phyloP scores from a whole-genome alignment of 2,797 vertebrate genomes.

The Enoplosus armatus region DNA sequence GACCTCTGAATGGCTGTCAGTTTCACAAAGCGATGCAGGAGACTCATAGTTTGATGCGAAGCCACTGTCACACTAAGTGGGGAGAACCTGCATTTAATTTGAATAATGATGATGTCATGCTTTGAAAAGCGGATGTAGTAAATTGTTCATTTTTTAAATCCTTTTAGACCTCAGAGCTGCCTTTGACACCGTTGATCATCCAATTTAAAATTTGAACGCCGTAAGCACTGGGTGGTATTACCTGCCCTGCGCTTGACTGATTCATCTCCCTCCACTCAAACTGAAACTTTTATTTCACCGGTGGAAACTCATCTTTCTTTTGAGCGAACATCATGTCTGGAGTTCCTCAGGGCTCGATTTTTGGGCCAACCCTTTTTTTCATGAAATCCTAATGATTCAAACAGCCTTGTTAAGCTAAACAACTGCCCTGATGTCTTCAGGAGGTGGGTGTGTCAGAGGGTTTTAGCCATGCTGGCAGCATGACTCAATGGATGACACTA shows the following conservation, averaged over 20 bases:
- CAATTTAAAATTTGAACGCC: constrained; percentile 68
- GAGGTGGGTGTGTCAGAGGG: background rate
- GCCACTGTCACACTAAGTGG: constrained; percentile 45
- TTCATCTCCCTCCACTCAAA: constrained; percentile 44
- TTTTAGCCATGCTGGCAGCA: background rate
- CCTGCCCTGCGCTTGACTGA: constrained; percentile 56
- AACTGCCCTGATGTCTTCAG: background rate
- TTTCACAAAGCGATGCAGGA: constrained; percentile 50
- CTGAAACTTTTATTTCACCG: constrained; percentile 53
- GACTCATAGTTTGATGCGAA: constrained; percentile 47
- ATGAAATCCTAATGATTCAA: constrained; percentile 3
- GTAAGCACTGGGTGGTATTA: constrained; percentile 62
- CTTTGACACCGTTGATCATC: constrained; percentile 71
- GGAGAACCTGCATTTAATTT: constrained; percentile 65
- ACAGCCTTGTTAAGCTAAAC: background rate
- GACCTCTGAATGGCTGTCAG: constrained; percentile 55
- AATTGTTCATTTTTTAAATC: constrained; percentile 73
- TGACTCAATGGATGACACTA: too few species aligned
- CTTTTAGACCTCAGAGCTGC: constrained; percentile 67
- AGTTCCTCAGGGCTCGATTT: constrained; percentile 42
- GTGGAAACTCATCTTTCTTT: constrained; percentile 37
- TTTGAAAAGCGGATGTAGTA: constrained; percentile 65
- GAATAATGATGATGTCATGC: constrained; percentile 73
- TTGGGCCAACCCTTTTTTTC: background rate
- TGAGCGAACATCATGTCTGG: constrained; percentile 21